Evolutionary conservation across 2,888 invertebrate species (phyloP), one percentile per base, ranked within the genome.

Genomic region (Osmoderma eremita): DNA sequence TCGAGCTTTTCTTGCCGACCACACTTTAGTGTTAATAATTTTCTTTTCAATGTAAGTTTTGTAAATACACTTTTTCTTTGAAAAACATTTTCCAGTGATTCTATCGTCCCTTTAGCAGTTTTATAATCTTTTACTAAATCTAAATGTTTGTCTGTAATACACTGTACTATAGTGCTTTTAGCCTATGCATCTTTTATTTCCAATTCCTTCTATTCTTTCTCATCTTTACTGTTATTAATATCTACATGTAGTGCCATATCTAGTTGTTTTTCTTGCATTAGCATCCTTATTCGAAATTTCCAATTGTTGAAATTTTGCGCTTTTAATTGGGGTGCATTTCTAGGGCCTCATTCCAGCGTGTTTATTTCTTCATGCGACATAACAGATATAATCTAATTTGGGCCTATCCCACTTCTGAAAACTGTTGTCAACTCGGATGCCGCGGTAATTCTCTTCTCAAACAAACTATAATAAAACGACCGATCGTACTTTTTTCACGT

Each of bases 51-150:
- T 13, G 67, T 63, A 36, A 72, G 48, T 63, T 74, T 74, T 12
- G 67, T 64, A 65, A 72, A 71, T 8, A 67, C 65, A 63, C 72
- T 73, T 69, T 74, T 74, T 53, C 71, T 67, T 65, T 73, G 62
- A 64, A 75, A 74, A 3, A 74, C 67, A 69, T 70, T 69, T 67
- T 74, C 65, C 13, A 74, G 51, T 10, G 65, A 38, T 51, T 69
- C 70, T 49, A 72, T 54, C 74, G 73, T 74, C 63, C 71, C 56
- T 45, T 68, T 67, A 49, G 71, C 67, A 13, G 71, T 72, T 53
- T 65, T 68, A 22, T 68, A 42, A 54, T 72, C 71, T 68, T 72
- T 71, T 15, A 75, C 42, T 10, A 69, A 38, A 38, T 74, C 71
- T 6, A 74, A 24, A 66, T 74, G 69, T 66, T 69, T 71, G 56